These are phyloP conservation scores for Trogon surrucura DNA, from an alignment of 2,113 vertebrate genomes.

Conservation along the genomic window DNA sequence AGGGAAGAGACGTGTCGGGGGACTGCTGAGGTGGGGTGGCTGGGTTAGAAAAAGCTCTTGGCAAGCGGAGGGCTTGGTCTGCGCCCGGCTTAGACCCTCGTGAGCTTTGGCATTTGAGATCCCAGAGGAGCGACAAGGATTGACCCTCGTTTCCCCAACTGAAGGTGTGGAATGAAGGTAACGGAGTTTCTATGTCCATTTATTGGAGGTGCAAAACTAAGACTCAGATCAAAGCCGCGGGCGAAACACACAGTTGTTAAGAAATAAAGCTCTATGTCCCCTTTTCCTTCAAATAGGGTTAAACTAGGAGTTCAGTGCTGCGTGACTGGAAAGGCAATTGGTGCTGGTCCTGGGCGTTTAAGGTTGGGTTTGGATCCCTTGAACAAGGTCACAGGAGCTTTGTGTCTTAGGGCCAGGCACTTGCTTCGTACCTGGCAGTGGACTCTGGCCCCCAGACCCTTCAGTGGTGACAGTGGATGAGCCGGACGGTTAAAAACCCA, in stretches of 20 bases:
- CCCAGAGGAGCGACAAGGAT: neutral
- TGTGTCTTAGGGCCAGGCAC: neutral
- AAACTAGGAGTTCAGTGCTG: neutral
- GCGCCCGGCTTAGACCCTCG: neutral
- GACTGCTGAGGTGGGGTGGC: fast-evolving
- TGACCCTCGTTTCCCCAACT: neutral
- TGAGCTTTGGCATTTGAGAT: neutral
- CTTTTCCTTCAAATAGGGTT: neutral
- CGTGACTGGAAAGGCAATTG: neutral
- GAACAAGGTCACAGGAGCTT: neutral
- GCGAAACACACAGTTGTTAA: neutral
- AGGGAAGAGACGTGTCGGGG: neutral
- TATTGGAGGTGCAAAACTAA: neutral
- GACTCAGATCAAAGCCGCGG: neutral
- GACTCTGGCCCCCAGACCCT: neutral
- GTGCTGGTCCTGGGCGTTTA: neutral
- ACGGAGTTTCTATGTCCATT: neutral
- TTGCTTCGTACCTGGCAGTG: too few relatives aligned
- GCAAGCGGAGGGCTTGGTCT: neutral
- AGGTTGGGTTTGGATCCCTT: neutral
- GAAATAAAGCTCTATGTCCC: neutral
- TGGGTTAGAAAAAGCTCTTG: neutral
- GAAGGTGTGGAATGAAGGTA: neutral
- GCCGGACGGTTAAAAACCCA: neutral
- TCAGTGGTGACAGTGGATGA: neutral